Evolutionary conservation across 2,113 vertebrate species (phyloP), one percentile per base, ranked within the genome.

Genomic region (Ramphastos sulfuratus): DNA sequence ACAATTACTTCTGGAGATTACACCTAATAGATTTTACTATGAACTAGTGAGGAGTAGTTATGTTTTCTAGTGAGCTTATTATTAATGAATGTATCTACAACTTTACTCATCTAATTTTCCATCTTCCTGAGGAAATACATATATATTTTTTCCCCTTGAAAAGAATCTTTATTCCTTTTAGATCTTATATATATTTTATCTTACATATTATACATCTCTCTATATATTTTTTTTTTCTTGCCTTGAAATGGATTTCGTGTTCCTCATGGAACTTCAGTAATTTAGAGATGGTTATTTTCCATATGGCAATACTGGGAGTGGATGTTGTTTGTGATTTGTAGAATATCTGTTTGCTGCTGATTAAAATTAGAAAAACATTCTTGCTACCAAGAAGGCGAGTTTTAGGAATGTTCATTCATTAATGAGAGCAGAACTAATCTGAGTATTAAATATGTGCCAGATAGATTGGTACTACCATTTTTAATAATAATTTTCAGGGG

Each of bases 1-100:
- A 98, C 97, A 98, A 96, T 98, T 97, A 98, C 97, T 98, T 94
- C 61, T 97, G 93, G 96, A 97, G 97, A 98, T 98, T 98, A 97
- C 90, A 97, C 90, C 94, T 97, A 97, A 98, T 98, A 83, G 96
- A 97, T 97, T 98, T 98, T 97, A 94, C 96, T 97, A 97, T 98
- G 97, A 97, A 97, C 97, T 98, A 96, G 88, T 92, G 94, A 97
- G 76, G 86, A 97, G 65, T 96, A 97, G 94, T 97, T 97, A 96
- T 92, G 74, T 94, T 97, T 94, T 97, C 76, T 95, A 97, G 94
- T 92, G 85, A 92, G 91, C 81, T 96, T 98, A 94, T 97, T 98
- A 97, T 95, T 97, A 91, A 91, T 93, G 85, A 86, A 91, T 24
- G 31, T 89, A 70, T 37, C 71, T 83, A 98, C 95, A 95, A 93